These are phyloP conservation scores for Seira musarum DNA, from an alignment of 2,888 invertebrate genomes.

Conservation along the genomic window DNA sequence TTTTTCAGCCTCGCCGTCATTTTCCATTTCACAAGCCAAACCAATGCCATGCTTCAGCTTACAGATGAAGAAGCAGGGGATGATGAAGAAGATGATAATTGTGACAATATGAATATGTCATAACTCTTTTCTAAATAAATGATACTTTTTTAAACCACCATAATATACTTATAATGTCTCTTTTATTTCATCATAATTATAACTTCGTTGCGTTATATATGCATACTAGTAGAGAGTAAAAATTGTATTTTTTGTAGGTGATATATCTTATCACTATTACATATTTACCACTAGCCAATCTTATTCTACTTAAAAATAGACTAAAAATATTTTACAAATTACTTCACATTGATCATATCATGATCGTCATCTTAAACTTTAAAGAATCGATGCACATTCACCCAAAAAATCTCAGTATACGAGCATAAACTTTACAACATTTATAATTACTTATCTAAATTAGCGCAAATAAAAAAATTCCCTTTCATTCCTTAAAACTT, in stretches of 20 bases:
- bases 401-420: conserved; percentile 3
- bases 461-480: background rate
- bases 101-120: conserved; percentile 27
- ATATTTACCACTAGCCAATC: conserved; percentile 36
- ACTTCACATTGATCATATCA: no score
- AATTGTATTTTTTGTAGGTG: no score
- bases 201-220: no score
- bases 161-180: conserved; percentile 43
- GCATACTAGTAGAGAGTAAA: no score
- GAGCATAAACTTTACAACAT: conserved; percentile 1
- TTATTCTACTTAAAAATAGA: conserved; percentile 22
- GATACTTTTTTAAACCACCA: conserved; percentile 23
- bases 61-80: no score
- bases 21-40: conserved; percentile 34
- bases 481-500: no score
- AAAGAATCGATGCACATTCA: no score
- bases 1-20: conserved; percentile 27
- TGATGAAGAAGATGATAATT: no score
- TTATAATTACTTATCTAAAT: background rate
- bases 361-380: no score
- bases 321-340: conserved; percentile 19
- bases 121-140: conserved; percentile 2
- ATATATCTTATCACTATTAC: no score
- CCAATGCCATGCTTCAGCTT: conserved; percentile 25
- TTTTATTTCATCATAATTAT: conserved; percentile 48